phyloP scores from a whole-genome alignment of 1,140 invertebrate genomes.

The Helicoverpa armigera region DNA sequence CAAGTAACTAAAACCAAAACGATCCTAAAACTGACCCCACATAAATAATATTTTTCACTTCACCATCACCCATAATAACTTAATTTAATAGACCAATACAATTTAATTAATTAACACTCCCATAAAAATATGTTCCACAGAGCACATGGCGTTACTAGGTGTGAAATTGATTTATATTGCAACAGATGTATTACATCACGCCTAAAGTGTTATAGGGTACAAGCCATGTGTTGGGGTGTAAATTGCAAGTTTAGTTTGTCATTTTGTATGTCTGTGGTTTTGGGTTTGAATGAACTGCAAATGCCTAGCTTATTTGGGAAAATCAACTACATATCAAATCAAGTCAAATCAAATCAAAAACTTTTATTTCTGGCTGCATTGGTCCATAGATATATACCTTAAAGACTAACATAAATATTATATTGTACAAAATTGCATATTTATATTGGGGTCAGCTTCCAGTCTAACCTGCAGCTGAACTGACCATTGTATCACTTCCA shows the following conservation, averaged over 20 bases:
- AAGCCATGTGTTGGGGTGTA: slow-evolving; percentile 24
- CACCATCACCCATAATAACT: neutral
- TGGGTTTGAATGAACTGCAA: neutral
- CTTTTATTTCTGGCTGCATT: no score
- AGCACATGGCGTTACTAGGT: slow-evolving; percentile 47
- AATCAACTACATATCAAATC: no score
- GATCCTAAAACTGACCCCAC: no score
- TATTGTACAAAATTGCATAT: no score
- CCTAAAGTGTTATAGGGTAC: neutral
- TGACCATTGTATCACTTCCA: no score
- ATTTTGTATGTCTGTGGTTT: neutral
- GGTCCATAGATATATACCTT: no score
- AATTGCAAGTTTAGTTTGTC: slow-evolving; percentile 22
- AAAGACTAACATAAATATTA: no score
- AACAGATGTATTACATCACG: slow-evolving; percentile 63
- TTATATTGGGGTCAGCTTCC: no score
- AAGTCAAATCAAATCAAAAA: no score
- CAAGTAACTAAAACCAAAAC: no score
- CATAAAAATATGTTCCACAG: slow-evolving; percentile 32
- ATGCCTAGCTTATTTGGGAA: no score
- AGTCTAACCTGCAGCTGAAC: no score
- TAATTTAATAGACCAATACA: slow-evolving; percentile 26
- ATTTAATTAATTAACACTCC: slow-evolving; percentile 24
- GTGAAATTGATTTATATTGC: slow-evolving; percentile 68
- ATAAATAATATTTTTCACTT: neutral